Evolutionary conservation across 2,113 vertebrate genomes (phyloP), one percentile per base, ranked within the genome.

Genomic region (Bubalus kerabau): DNA sequence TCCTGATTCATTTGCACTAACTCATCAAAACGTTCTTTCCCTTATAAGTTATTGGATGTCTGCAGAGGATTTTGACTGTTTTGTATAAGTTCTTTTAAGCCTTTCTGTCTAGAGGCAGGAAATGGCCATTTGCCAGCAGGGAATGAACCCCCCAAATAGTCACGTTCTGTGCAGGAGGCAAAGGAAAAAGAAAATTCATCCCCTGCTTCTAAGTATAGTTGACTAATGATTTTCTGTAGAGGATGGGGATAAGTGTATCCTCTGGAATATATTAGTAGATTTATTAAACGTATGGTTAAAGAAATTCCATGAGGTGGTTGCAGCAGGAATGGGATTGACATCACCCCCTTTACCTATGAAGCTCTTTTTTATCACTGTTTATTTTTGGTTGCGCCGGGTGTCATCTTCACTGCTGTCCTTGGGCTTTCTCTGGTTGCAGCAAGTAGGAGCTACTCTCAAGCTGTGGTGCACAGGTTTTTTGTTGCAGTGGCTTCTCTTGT

Each of bases 11-110:
- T 98, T 98, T 94, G 87, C 26, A 93, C 94, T 87, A 96, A 97
- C 92, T 97, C 97, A 97, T 97, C 95, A 98, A 97, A 97, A 97
- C 17, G 0, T 71, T 98, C 88, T 96, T 97, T 97, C 96, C 97
- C 96, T 93, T 95, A 32, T 95, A 97, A 97, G 80, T 97, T 98
- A 98, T 97, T 97, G 94, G 95, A 98, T 97, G 91, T 97, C 98
- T 97, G 60, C 43, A 84, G 95, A 98, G 97, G 90, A 94, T 96
- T 98, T 95, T 85, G 84, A 84, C 43, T 92, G 52, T 54, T 91
- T 88, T 86, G 87, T 87, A 3, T 92, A 92, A 87, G 54, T 97
- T 96, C 57, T 94, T 97, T 93, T 97, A 98, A 98, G 91, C 16
- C 71, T 93, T 97, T 98, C 92, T 97, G 83, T 97, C 71, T 96